These are phyloP conservation scores for Dryomyza anilis DNA, from an alignment of 2,888 invertebrate species.

Conservation along the genomic window DNA sequence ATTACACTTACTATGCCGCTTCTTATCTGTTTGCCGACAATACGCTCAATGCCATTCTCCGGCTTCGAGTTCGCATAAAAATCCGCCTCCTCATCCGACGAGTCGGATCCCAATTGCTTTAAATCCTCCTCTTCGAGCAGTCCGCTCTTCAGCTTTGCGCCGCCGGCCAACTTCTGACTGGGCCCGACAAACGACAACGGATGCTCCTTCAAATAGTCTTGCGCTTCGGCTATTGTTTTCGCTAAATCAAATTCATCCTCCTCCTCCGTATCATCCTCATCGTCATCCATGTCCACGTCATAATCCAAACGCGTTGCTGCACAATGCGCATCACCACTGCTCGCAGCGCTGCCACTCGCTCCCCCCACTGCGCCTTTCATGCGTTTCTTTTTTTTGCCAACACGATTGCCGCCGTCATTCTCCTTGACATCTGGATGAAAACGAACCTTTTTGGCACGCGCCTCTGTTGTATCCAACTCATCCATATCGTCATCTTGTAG, in stretches of 20 bases:
- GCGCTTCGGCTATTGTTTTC: slow-evolving; percentile 47
- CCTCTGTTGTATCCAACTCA: slow-evolving; percentile 34
- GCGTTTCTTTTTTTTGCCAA: slow-evolving; percentile 41
- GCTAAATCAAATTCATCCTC: slow-evolving; percentile 49
- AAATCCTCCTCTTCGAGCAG: slow-evolving; percentile 41
- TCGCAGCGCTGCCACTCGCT: too few relatives aligned
- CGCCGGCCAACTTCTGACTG: slow-evolving; percentile 40
- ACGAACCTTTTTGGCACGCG: slow-evolving; percentile 45
- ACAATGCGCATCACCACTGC: neutral
- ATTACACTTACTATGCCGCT: slow-evolving; percentile 44
- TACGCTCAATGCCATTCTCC: slow-evolving; percentile 51
- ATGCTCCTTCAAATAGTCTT: slow-evolving; percentile 47
- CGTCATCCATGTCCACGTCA: slow-evolving; percentile 33
- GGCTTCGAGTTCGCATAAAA: slow-evolving; percentile 44
- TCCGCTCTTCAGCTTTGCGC: slow-evolving; percentile 39
- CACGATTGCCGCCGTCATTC: slow-evolving; percentile 48
- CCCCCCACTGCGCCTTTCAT: slow-evolving; percentile 24
- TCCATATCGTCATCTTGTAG: slow-evolving; percentile 32
- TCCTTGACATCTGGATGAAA: slow-evolving; percentile 51
- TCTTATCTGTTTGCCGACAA: slow-evolving; percentile 50
- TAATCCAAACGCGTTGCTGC: neutral
- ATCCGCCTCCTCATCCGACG: slow-evolving; percentile 38
- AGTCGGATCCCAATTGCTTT: slow-evolving; percentile 33
- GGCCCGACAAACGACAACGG: slow-evolving; percentile 40
- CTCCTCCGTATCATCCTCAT: slow-evolving; percentile 34